These are phyloP conservation scores for Smutsia temminckii DNA, from an alignment of 2,797 vertebrate genomes.

Conservation along the genomic window DNA sequence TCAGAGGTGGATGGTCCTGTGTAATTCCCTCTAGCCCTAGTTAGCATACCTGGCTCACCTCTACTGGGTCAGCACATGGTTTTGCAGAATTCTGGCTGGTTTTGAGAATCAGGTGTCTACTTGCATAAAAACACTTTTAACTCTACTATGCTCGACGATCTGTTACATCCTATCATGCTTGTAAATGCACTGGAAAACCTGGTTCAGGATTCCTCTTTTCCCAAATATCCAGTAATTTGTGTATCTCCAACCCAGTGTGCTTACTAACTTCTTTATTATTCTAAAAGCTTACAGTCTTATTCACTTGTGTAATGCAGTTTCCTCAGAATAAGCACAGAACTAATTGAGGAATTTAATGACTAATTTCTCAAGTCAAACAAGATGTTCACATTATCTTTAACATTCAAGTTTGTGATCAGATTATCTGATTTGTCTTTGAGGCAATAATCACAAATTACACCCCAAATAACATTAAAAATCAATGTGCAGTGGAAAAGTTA, in stretches of 20 bases:
- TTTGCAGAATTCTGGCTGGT: background rate
- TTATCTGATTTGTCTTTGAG: slow-evolving; percentile 75
- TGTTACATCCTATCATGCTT: background rate
- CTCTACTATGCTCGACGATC: background rate
- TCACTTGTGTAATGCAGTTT: slow-evolving; percentile 51
- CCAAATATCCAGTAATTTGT: background rate
- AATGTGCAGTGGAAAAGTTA: slow-evolving; percentile 61
- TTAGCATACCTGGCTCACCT: background rate
- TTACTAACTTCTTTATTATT: slow-evolving; percentile 43
- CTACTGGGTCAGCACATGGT: background rate
- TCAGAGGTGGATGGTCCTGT: background rate
- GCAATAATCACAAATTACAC: slow-evolving; percentile 68
- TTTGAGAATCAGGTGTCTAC: background rate
- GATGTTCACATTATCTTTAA: slow-evolving; percentile 51
- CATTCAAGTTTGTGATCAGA: slow-evolving; percentile 67
- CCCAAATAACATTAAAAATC: slow-evolving; percentile 75
- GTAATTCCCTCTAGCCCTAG: background rate
- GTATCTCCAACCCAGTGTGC: background rate
- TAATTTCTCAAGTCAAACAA: slow-evolving; percentile 60
- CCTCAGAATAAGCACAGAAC: slow-evolving; percentile 46
- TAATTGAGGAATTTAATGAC: slow-evolving; percentile 40
- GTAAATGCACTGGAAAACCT: background rate
- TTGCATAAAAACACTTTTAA: background rate
- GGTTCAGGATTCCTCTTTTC: background rate
- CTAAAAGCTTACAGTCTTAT: slow-evolving; percentile 29